phyloP scores from a whole-genome alignment of 2,888 invertebrate genomes.

The Cheilosia scutellata region DNA sequence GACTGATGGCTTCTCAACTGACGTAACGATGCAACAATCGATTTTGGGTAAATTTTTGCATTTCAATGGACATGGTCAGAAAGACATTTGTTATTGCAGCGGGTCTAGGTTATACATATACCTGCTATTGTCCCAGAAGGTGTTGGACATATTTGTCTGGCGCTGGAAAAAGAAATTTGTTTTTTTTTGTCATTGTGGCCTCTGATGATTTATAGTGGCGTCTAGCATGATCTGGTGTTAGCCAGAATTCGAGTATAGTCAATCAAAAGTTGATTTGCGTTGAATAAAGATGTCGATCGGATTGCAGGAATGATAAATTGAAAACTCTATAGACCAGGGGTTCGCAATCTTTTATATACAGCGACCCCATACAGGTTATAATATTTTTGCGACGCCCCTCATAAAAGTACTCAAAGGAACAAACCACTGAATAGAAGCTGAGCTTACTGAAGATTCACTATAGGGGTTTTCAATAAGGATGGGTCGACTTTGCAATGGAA shows the following conservation, averaged over 20 bases:
- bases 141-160: slow-evolving; percentile 60
- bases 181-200: slow-evolving; percentile 2
- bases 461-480: no score
- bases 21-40: slow-evolving; percentile 45
- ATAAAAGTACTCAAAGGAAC: no score
- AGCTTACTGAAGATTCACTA: no score
- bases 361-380: no score
- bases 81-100: slow-evolving; percentile 8
- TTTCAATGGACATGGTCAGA: slow-evolving; percentile 34
- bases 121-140: slow-evolving; percentile 36
- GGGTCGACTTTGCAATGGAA: no score
- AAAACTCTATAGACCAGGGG: no score
- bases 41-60: slow-evolving; percentile 54
- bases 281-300: slow-evolving; percentile 26
- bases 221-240: slow-evolving; percentile 29
- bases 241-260: slow-evolving; percentile 23
- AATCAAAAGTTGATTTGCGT: slow-evolving; percentile 31
- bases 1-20: slow-evolving; percentile 38
- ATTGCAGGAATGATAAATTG: no score
- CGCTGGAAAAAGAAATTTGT: slow-evolving; percentile 41
- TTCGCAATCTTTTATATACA: no score
- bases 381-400: no score
- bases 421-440: no score
- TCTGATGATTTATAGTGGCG: slow-evolving; percentile 67
- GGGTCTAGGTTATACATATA: slow-evolving; percentile 12